Conservation (phyloP, 2,888 invertebrate genomes). For the Nudaria mundana region DNA sequence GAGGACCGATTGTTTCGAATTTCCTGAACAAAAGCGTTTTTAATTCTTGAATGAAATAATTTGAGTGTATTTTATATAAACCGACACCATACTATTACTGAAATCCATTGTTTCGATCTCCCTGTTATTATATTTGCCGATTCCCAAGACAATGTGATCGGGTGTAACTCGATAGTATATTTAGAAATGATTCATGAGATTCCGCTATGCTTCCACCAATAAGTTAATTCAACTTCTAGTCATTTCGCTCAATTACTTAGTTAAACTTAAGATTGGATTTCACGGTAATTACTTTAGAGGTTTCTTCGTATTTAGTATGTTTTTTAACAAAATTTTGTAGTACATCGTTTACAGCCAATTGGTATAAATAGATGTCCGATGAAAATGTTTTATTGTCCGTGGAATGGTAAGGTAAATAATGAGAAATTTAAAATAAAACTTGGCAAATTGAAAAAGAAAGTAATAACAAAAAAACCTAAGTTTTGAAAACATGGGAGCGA, state of each 20-base stretch:
- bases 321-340: conserved; percentile 13
- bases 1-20: conserved; percentile 52
- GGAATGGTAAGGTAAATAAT: conserved; percentile 35
- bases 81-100: conserved; percentile 70
- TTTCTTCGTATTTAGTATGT: conserved; percentile 27
- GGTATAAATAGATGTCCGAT: conserved; percentile 32
- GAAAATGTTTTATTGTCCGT: conserved; percentile 24
- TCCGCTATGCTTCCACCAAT: conserved; percentile 51
- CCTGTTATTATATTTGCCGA: conserved; percentile 54
- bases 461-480: conserved; percentile 51
- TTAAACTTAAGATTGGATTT: conserved; percentile 39
- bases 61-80: conserved; percentile 61
- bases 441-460: conserved; percentile 39
- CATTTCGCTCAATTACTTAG: conserved; percentile 38
- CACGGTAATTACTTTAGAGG: conserved; percentile 43
- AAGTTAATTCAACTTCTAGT: conserved; percentile 36
- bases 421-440: conserved; percentile 40
- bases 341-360: conserved; percentile 54
- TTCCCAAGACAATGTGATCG: conserved; percentile 74
- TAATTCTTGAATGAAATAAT: conserved; percentile 71
- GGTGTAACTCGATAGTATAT: conserved; percentile 71
- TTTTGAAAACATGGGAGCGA: conserved; percentile 64
- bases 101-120: conserved; percentile 74
- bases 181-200: conserved; percentile 76
- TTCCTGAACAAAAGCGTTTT: conserved; percentile 64